phyloP scores from a whole-genome alignment of 2,888 invertebrate species.

The Scaptomyza polygonia region DNA sequence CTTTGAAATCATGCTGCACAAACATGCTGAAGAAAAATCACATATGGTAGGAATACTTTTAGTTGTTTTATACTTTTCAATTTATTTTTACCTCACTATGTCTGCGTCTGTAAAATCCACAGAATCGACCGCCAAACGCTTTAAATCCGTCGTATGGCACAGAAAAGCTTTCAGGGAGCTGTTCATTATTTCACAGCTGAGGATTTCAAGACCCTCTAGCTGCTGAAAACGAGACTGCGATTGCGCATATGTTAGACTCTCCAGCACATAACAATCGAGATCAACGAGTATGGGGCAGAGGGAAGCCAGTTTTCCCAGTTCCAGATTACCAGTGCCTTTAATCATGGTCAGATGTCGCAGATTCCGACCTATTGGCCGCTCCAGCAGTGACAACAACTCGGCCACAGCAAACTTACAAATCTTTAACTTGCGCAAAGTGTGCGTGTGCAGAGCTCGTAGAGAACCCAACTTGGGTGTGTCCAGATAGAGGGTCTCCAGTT shows the following conservation, averaged over 20 bases:
- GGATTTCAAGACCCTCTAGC: slow-evolving; percentile 88
- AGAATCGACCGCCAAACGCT: slow-evolving; percentile 88
- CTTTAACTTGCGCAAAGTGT: slow-evolving; percentile 86
- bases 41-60: background rate
- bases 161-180: slow-evolving; percentile 87
- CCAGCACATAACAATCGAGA: slow-evolving; percentile 88
- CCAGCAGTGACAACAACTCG: slow-evolving; percentile 87
- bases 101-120: slow-evolving; percentile 89
- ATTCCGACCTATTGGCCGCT: slow-evolving; percentile 85
- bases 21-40: slow-evolving; percentile 85
- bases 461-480: slow-evolving; percentile 87
- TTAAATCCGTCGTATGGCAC: slow-evolving; percentile 87
- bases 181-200: slow-evolving; percentile 87
- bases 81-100: slow-evolving; percentile 85
- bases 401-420: slow-evolving; percentile 87
- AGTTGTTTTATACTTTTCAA: background rate
- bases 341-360: slow-evolving; percentile 87
- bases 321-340: slow-evolving; percentile 86
- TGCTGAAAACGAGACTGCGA: slow-evolving; percentile 86
- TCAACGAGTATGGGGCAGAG: slow-evolving; percentile 87
- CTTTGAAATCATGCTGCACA: slow-evolving; percentile 87
- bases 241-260: slow-evolving; percentile 86
- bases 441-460: slow-evolving; percentile 65
- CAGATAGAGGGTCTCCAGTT: slow-evolving; percentile 87
- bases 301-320: slow-evolving; percentile 86